Conservation (phyloP, 64 coral and sea anemone genomes). For the Actinia equina region DNA sequence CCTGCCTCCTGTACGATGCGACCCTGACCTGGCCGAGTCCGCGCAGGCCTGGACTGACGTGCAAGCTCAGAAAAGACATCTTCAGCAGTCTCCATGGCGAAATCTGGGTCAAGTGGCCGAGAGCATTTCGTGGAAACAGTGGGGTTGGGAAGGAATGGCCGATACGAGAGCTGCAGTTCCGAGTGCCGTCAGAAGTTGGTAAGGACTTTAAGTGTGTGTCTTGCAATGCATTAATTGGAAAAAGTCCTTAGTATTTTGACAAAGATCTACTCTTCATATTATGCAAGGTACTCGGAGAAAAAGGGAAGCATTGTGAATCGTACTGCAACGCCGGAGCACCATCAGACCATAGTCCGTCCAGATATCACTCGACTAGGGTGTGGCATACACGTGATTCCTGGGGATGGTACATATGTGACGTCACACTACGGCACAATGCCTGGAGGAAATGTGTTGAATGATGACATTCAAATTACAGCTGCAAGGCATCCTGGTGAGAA, state of each 20-base stretch:
- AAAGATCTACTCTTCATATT: too few species aligned
- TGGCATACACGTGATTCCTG: slow-evolving; percentile 44
- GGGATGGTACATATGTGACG: slow-evolving; percentile 67
- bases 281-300: slow-evolving; percentile 11
- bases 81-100: slow-evolving; percentile 14
- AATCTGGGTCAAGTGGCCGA: slow-evolving; percentile 5
- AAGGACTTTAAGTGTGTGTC: not conserved
- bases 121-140: slow-evolving; percentile 49
- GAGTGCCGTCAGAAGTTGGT: slow-evolving; percentile 49
- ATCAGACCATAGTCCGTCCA: slow-evolving; percentile 20
- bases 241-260: too few species aligned
- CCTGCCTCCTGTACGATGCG: slow-evolving; percentile 57
- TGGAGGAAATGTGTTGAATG: not conserved
- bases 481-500: not conserved
- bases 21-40: slow-evolving; percentile 58
- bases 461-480: not conserved
- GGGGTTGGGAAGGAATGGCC: slow-evolving; percentile 51
- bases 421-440: slow-evolving; percentile 22
- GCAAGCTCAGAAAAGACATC: slow-evolving; percentile 8
- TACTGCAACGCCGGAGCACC: not conserved
- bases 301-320: not conserved
- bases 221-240: not conserved
- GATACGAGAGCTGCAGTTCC: slow-evolving; percentile 23
- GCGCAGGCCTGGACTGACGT: slow-evolving; percentile 61
- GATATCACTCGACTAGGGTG: slow-evolving; percentile 37